Evolutionary conservation across 1,140 invertebrate species (phyloP).

Genomic region (Eupristina koningsbergeri): DNA sequence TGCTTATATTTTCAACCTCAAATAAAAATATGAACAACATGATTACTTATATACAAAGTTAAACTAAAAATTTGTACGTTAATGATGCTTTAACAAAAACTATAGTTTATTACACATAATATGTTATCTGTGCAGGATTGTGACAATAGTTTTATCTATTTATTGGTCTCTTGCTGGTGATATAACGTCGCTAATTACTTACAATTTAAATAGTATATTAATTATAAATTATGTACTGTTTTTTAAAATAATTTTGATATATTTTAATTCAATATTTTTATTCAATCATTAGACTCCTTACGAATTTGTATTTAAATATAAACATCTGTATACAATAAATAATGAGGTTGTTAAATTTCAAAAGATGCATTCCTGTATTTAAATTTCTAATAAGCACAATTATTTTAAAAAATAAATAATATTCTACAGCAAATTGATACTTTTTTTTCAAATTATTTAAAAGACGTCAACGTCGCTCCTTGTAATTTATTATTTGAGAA

Average conservation of each 20-base stretch:
- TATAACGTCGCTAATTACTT: not conserved
- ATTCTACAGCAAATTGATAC: constrained; percentile 1
- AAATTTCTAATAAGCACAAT: constrained; percentile 1
- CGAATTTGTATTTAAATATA: not conserved
- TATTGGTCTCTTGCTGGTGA: not conserved
- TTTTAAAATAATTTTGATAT: constrained; percentile 12
- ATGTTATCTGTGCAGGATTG: constrained; percentile 6
- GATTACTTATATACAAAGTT: constrained; percentile 51
- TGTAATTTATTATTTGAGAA: constrained; percentile 28
- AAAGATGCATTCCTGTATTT: constrained; percentile 1
- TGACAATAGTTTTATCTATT: not conserved
- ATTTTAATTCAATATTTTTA: not conserved
- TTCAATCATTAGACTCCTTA: not conserved
- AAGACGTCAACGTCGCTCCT: constrained; percentile 35
- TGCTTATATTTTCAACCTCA: constrained; percentile 37
- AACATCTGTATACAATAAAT: constrained; percentile 19
- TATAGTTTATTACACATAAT: constrained; percentile 19
- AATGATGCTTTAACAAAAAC: constrained; percentile 47
- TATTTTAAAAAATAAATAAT: not conserved
- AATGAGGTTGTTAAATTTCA: not conserved
- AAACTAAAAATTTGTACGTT: constrained; percentile 49
- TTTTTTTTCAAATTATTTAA: constrained; percentile 15
- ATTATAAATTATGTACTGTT: constrained; percentile 26
- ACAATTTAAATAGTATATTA: constrained; percentile 28
- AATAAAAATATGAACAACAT: constrained; percentile 57